A percentile compares a stretch with the other conserved stretches of the same genome.
Evolutionary conservation across 1,140 invertebrate genomes (phyloP).

Genomic region (Epicauta chinensis): DNA sequence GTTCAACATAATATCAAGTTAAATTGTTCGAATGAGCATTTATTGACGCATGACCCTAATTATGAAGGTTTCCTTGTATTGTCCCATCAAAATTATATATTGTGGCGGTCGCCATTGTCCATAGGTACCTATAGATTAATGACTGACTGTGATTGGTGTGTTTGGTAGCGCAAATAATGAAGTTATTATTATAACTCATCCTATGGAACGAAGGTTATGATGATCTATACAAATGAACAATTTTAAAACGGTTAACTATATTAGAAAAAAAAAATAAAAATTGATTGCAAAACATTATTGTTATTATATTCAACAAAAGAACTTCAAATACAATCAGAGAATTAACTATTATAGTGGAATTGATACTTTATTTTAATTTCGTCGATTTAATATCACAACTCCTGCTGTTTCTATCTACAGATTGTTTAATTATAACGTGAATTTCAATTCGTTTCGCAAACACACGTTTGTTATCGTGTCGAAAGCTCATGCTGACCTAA

Average conservation of each 20-base stretch:
- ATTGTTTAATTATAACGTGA: no score
- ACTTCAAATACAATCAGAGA: not conserved
- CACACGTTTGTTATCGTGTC: no score
- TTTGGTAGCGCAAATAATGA: constrained; percentile 18
- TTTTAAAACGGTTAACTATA: not conserved
- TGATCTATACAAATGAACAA: constrained; percentile 2
- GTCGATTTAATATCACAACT: not conserved
- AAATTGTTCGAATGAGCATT: not conserved
- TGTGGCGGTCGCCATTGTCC: constrained; percentile 17
- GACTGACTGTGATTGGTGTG: constrained; percentile 16
- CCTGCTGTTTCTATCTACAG: no score
- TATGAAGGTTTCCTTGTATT: constrained; percentile 14
- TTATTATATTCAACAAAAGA: no score
- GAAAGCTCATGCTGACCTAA: constrained; percentile 5
- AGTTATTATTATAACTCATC: constrained; percentile 13
- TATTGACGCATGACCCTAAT: constrained; percentile 18
- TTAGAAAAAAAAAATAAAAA: no score
- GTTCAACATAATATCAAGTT: no score
- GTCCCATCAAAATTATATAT: constrained; percentile 15
- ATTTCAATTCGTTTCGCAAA: no score
- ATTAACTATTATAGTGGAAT: not conserved
- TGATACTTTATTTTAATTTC: not conserved
- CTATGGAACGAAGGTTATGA: constrained; percentile 14
- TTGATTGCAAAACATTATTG: no score
- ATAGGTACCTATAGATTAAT: constrained; percentile 15